Percentiles rank a stretch among this genome's conserved stretches.
Conservation (phyloP, 2,797 vertebrate species). For the Syngnathus acus region DNA sequence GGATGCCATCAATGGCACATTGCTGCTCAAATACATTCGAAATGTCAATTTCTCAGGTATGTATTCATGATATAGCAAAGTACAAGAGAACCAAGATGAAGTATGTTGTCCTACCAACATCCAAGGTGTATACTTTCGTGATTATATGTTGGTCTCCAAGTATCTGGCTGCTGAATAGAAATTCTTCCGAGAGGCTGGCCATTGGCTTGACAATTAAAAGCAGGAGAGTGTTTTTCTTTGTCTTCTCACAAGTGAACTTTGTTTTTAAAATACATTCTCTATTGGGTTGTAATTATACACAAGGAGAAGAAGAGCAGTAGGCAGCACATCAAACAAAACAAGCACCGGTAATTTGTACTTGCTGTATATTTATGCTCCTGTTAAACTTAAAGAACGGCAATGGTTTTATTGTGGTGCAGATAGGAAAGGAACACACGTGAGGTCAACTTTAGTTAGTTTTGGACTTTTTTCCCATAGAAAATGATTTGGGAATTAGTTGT, state of each 20-base stretch:
- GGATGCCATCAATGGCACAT: conserved; percentile 82
- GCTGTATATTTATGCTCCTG: neutral
- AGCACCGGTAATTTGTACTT: neutral
- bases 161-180: conserved; percentile 33
- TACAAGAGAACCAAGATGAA: too few species aligned
- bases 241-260: conserved; percentile 43
- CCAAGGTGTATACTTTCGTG: neutral
- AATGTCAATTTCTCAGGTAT: conserved; percentile 90
- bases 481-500: neutral
- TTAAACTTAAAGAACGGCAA: neutral
- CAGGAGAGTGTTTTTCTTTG: conserved; percentile 34
- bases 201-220: conserved; percentile 28
- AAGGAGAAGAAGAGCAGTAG: conserved; percentile 13
- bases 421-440: neutral
- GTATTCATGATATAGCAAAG: conserved; percentile 22
- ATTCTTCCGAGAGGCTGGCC: conserved; percentile 27
- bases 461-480: neutral
- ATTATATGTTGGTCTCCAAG: conserved; percentile 20
- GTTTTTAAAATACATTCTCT: conserved; percentile 20
- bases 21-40: conserved; percentile 91
- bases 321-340: conserved; percentile 7
- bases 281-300: conserved; percentile 12
- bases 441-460: neutral
- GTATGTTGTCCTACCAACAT: neutral
- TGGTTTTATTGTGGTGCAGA: neutral